Evolutionary conservation across 2,113 vertebrate genomes (phyloP).

Genomic region (Cheilinus undulatus): DNA sequence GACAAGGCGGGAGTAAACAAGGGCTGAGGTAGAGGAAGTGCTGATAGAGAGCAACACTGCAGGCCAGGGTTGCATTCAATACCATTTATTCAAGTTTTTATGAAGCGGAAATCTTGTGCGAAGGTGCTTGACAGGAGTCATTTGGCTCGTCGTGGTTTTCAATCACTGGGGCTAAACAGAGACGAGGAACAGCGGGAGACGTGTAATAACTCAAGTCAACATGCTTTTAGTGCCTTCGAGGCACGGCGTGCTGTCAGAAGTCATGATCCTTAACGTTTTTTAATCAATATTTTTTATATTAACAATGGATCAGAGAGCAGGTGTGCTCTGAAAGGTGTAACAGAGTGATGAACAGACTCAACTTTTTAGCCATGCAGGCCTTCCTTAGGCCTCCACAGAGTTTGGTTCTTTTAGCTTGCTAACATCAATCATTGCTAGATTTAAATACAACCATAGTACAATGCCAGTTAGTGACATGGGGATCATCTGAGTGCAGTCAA

Average conservation of each 20-base stretch:
- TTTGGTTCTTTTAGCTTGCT: not conserved
- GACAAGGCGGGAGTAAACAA: constrained; percentile 57
- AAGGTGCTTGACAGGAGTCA: constrained; percentile 56
- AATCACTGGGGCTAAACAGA: constrained; percentile 46
- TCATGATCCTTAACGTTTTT: constrained; percentile 11
- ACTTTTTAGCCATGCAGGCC: not conserved
- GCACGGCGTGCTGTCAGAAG: constrained; percentile 23
- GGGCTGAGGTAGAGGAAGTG: constrained; percentile 38
- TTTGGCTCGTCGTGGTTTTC: constrained; percentile 42
- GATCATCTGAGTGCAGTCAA: too few species aligned
- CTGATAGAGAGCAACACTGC: constrained; percentile 52
- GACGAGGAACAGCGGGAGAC: constrained; percentile 8
- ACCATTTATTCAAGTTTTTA: constrained; percentile 55
- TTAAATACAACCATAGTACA: too few species aligned
- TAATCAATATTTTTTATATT: constrained; percentile 18
- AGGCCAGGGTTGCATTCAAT: constrained; percentile 60
- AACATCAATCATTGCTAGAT: not conserved
- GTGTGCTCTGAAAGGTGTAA: not conserved
- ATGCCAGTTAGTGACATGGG: too few species aligned
- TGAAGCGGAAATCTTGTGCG: constrained; percentile 30
- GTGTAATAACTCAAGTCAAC: constrained; percentile 19
- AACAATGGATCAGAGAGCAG: not conserved
- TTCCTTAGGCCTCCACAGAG: not conserved
- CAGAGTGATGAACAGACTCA: not conserved
- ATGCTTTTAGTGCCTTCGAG: constrained; percentile 21